Evolutionary conservation across 2,888 invertebrate genomes (phyloP).

Genomic region (Drosophila rellima): DNA sequence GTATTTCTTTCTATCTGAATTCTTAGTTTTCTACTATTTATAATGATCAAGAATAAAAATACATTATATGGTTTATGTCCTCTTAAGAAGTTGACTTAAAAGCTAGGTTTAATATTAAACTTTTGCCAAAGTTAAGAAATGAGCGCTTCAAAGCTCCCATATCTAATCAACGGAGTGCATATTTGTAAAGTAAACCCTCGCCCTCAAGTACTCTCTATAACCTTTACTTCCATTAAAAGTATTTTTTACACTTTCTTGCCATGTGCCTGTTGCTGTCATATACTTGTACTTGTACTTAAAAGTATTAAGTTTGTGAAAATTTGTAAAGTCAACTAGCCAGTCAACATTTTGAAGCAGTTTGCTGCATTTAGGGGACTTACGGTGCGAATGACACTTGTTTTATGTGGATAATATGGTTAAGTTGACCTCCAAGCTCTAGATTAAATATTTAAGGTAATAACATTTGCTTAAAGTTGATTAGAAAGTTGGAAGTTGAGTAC

Average conservation of each 20-base stretch:
- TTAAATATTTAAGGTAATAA: background rate
- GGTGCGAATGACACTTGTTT: background rate
- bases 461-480: background rate
- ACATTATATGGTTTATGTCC: too few species aligned
- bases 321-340: background rate
- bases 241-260: background rate
- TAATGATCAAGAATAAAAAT: too few species aligned
- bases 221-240: background rate
- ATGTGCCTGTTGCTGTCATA: constrained; percentile 7
- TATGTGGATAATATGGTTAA: background rate
- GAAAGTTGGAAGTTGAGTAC: too few species aligned
- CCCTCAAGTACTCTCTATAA: background rate
- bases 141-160: constrained; percentile 25
- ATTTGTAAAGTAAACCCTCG: constrained; percentile 1
- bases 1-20: too few species aligned
- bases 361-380: background rate
- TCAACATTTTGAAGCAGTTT: background rate
- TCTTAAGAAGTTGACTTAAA: too few species aligned
- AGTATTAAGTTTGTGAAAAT: background rate
- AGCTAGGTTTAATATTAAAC: constrained; percentile 11
- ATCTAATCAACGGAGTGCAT: constrained; percentile 49
- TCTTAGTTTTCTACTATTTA: too few species aligned
- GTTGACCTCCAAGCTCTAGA: background rate
- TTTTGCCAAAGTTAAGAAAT: constrained; percentile 9
- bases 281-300: background rate